Evolutionary conservation across 2,797 vertebrate species (phyloP).

Genomic region (Sebastes alutus): DNA sequence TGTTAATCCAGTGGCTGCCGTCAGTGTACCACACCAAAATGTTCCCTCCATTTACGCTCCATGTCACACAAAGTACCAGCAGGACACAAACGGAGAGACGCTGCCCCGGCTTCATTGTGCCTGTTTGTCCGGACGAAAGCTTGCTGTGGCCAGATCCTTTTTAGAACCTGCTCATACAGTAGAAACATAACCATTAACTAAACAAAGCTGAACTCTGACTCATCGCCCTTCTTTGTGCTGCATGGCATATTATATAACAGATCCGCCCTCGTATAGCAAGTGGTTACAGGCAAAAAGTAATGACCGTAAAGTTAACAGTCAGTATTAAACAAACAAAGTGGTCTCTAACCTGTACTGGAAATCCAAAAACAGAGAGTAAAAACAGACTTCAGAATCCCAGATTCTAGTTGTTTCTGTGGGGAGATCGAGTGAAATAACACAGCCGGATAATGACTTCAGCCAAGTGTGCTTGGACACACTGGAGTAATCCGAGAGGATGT

Average conservation of each 20-base stretch:
- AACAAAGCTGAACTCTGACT: conserved; percentile 28
- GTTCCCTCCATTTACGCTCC: conserved; percentile 62
- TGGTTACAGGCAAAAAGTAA: conserved; percentile 2
- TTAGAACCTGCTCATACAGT: background rate
- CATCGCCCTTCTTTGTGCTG: background rate
- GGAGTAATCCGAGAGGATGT: conserved; percentile 6
- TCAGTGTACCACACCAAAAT: conserved; percentile 88
- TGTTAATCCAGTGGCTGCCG: conserved; percentile 90
- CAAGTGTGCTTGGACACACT: background rate
- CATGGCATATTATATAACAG: background rate
- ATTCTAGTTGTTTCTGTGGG: background rate
- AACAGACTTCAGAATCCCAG: background rate
- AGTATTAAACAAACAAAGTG: background rate
- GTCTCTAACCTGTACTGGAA: background rate
- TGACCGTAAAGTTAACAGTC: background rate
- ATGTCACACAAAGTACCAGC: conserved; percentile 38
- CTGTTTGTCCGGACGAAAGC: background rate
- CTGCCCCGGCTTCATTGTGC: conserved; percentile 53
- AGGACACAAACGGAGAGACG: conserved; percentile 30
- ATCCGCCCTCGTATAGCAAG: background rate
- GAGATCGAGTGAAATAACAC: background rate
- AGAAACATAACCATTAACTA: conserved; percentile 60
- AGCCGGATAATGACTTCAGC: background rate
- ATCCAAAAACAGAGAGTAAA: background rate
- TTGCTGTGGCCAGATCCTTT: background rate